Base-by-base conservation (phyloP, 2,797 vertebrate genomes). In the Rhinichthys osculus region DNA sequence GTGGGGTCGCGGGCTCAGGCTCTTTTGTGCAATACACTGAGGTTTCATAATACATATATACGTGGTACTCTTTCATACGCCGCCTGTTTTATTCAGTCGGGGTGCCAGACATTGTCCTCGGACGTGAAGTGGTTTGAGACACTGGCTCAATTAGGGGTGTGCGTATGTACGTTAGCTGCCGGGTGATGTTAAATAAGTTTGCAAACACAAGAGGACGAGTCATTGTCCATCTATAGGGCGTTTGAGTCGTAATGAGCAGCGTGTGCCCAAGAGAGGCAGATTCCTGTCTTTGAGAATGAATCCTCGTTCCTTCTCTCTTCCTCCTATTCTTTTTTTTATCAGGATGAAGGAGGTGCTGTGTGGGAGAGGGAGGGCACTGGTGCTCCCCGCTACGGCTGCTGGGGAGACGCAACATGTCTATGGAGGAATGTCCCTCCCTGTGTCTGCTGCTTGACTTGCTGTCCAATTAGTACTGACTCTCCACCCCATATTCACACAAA, bases 231-330 rank as follows among this genome's bases (percentile, higher is more conserved):
- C 86, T 86, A 87, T 90, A 91, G 89, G 64, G 85, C 88, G 89
- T 86, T 86, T 89, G 90, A 93, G 93, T 94, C 86, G 57, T 97
- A 98, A 98, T 98, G 97, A 98, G 97, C 96, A 96, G 93, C 94
- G 92, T 96, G 95, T 93, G 93, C 94, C 95, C 93, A 89, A 88
- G 94, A 91, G 90, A 90, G 83, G 87, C 92, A 92, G 93, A 94
- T 94, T 95, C 94, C 92, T 94, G 89, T 90, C 88, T 86, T 8
- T 3, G 78, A 90, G 87, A 91, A 89, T 62, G 80, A 89, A 44
- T 89, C 83, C 81, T 85, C 78, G 40, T 78, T 78, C 62, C 89
- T 80, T 88, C 89, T 92, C 91, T 91, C 90, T 93, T 92, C 82
- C 87, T 57, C 52, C 79, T 86, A 71, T 87, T 89, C 83, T 86